Evolutionary conservation across 1,140 invertebrate genomes (phyloP), one percentile per base, ranked within the genome.

Genomic region (Drosophila biarmipes): DNA sequence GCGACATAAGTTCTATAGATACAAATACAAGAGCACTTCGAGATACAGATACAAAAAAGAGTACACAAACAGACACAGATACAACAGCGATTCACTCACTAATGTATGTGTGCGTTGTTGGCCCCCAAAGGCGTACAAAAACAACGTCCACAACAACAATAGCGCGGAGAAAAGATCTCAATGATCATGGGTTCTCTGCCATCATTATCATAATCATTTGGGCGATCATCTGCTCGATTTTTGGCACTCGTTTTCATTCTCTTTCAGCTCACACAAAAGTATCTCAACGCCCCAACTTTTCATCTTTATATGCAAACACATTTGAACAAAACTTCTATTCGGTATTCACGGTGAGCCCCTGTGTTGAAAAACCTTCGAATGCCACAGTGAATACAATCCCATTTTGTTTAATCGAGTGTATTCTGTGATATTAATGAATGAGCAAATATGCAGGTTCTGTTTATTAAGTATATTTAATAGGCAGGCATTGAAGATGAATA

Each of bases 1-100:
- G 73, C 80, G 77, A 84, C 76, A 85, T 85, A 76, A 85, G 80
- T 84, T 84, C 76, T 85, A 85, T 58, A 76, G 80, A 78, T 84
- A 45, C 62, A 57, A 42, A 61, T 78, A 80, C 71, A 43, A 31
- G 42, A 42, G 43, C 29, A 57, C 29, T 57, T 35, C 17, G 40
- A 84, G 74, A 61, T 77, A 77, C 78, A 77, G 56, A 58, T 72
- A 69, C 61, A 73, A 57, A 21, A 35, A 43, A 29, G 37, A 19
- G 56, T 73, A 73, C 59, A 74, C 53, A 45, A 48, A 62, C 67
- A 62, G 51, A 61, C 68, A 61, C 72, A 73, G 31, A 56, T 64
- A 57, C 67, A 79, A 61, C 48, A 52, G 6, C 35, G 46, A 51
- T 51, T 34, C 24, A 57, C 27, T 31, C 24, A 48, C 27, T 31